A percentile compares a stretch with the other conserved stretches of the same genome.
phyloP scores from a whole-genome alignment of 2,888 invertebrate genomes.

The Neria commutata region DNA sequence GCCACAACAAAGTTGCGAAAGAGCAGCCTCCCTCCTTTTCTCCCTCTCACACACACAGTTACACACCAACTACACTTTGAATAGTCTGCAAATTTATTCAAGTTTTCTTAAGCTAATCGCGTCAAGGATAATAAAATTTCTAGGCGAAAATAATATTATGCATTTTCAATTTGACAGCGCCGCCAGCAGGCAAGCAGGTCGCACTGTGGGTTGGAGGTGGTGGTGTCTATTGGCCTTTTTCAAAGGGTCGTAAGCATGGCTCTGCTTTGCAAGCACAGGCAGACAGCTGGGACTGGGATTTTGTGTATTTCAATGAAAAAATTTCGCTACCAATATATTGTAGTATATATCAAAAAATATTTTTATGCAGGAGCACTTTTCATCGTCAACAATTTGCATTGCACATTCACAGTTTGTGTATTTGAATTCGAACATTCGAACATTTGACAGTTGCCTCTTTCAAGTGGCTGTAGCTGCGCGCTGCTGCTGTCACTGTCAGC shows the following conservation, averaged over 20 bases:
- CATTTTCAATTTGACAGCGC: conserved; percentile 2
- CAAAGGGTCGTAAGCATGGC: too few species aligned
- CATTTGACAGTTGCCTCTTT: conserved; percentile 5
- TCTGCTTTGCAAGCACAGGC: too few species aligned
- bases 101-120: conserved; percentile 21
- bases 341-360: conserved; percentile 18
- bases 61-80: neutral
- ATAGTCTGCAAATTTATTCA: conserved; percentile 2
- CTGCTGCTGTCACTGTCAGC: too few species aligned
- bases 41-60: too few species aligned
- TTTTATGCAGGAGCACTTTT: conserved; percentile 5
- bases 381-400: conserved; percentile 10
- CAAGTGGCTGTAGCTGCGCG: too few species aligned
- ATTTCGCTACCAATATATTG: too few species aligned
- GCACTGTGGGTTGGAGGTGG: too few species aligned
- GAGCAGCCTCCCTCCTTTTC: neutral
- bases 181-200: neutral
- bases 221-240: neutral
- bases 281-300: neutral
- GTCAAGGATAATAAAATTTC: conserved; percentile 10
- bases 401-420: too few species aligned
- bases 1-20: neutral
- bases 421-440: conserved; percentile 12
- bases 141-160: conserved; percentile 2
- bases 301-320: too few species aligned